phyloP scores from a whole-genome alignment of 2,888 invertebrate genomes.

The Lithodes maja region DNA sequence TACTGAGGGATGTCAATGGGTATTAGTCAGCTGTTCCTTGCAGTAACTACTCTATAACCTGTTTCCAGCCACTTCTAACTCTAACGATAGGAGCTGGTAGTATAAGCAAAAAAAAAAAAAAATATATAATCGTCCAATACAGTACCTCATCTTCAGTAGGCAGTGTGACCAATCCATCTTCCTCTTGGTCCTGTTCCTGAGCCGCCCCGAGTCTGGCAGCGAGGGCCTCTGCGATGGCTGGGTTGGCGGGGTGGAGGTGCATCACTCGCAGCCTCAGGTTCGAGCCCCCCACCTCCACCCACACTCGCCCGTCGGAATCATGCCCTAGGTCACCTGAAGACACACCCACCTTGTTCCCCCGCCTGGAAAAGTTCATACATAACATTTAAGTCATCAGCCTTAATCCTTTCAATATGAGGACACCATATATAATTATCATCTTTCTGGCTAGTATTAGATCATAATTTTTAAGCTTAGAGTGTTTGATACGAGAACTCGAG shows the following conservation, averaged over 20 bases:
- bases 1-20: no score
- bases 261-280: slow-evolving; percentile 65
- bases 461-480: no score
- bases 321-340: slow-evolving; percentile 44
- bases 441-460: no score
- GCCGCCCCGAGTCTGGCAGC: slow-evolving; percentile 16
- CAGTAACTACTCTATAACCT: no score
- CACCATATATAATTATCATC: no score
- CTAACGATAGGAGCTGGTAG: not conserved
- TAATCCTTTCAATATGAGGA: no score
- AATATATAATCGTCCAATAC: slow-evolving; percentile 13
- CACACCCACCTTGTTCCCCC: slow-evolving; percentile 47
- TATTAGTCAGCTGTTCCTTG: no score
- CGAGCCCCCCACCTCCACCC: slow-evolving; percentile 67
- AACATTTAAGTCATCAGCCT: no score
- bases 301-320: slow-evolving; percentile 70
- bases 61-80: no score
- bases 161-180: slow-evolving; percentile 36
- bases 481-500: no score
- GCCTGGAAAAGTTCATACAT: not conserved
- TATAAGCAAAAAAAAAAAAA: not conserved
- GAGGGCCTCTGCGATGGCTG: slow-evolving; percentile 56
- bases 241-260: slow-evolving; percentile 70
- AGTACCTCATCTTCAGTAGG: slow-evolving; percentile 54
- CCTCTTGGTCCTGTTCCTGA: slow-evolving; percentile 9